Evolutionary conservation across 2,888 invertebrate species (phyloP).

Genomic region (Pollenia griseotomentosa): DNA sequence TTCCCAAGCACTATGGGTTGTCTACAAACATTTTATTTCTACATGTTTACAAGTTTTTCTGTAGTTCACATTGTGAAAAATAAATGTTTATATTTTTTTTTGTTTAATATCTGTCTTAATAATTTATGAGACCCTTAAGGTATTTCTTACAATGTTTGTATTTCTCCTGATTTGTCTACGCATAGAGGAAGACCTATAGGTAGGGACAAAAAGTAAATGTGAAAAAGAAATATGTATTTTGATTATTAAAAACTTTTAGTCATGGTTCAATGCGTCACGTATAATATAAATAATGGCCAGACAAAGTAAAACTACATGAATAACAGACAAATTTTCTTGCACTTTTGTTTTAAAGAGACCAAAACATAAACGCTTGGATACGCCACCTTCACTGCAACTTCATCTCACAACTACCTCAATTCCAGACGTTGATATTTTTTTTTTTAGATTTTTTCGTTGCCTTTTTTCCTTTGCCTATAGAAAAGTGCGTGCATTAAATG

Average conservation of each 20-base stretch:
- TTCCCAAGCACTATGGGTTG: constrained; percentile 9
- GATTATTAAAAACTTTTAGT: constrained; percentile 63
- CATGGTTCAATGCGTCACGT: constrained; percentile 48
- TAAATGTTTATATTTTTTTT: background rate
- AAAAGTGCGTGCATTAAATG: constrained; percentile 71
- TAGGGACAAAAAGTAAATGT: background rate
- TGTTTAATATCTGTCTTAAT: constrained; percentile 54
- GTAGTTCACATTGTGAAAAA: background rate
- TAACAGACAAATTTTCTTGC: constrained; percentile 60
- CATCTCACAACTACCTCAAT: constrained; percentile 4
- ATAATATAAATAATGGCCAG: constrained; percentile 27
- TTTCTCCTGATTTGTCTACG: constrained; percentile 47
- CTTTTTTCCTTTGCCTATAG: background rate
- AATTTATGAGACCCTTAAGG: constrained; percentile 71
- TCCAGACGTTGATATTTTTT: constrained; percentile 52
- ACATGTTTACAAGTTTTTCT: constrained; percentile 25
- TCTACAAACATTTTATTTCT: constrained; percentile 25
- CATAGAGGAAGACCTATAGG: constrained; percentile 15
- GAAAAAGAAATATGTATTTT: constrained; percentile 57
- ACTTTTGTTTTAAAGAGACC: constrained; percentile 26
- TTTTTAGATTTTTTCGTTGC: constrained; percentile 38
- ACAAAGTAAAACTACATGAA: constrained; percentile 32
- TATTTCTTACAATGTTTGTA: constrained; percentile 34
- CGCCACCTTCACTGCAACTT: constrained; percentile 10
- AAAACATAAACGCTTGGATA: constrained; percentile 28